A percentile compares a stretch with the other conserved stretches of the same genome.
Evolutionary conservation across 2,888 invertebrate species (phyloP).

Genomic region (Yponomeuta evonymella): DNA sequence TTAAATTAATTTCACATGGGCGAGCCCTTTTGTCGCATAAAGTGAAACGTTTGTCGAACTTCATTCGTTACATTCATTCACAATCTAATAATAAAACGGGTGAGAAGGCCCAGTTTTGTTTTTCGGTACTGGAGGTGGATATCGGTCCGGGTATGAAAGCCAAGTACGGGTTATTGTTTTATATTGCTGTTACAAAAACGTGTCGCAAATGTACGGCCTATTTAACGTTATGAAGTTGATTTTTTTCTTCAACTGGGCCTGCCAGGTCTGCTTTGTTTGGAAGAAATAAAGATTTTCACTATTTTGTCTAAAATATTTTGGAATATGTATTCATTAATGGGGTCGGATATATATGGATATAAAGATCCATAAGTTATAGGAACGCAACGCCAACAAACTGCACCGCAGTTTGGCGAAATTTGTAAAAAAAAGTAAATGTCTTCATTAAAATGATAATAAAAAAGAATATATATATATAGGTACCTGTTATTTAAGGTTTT

Average conservation of each 20-base stretch:
- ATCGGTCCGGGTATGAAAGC: constrained; percentile 8
- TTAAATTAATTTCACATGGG: constrained; percentile 59
- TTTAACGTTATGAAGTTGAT: background rate
- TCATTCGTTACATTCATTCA: constrained; percentile 54
- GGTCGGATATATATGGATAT: background rate
- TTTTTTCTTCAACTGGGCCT: background rate
- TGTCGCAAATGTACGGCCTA: constrained; percentile 1
- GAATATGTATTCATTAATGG: background rate
- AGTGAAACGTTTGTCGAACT: constrained; percentile 60
- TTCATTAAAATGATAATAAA: too few relatives aligned
- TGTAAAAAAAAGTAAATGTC: too few relatives aligned
- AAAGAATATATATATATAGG: too few relatives aligned
- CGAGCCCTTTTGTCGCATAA: constrained; percentile 48
- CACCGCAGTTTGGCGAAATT: too few relatives aligned
- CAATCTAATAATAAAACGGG: constrained; percentile 56
- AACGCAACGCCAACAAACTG: too few relatives aligned
- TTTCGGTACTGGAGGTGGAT: constrained; percentile 24
- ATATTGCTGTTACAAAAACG: constrained; percentile 2
- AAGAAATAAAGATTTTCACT: background rate
- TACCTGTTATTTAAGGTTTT: too few relatives aligned
- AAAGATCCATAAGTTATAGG: background rate
- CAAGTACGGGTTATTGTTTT: constrained; percentile 3
- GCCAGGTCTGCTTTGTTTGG: background rate
- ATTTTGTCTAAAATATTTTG: background rate
- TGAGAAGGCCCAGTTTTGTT: constrained; percentile 41